Evolutionary conservation across 2,113 vertebrate genomes (phyloP), one percentile per base, ranked within the genome.

Genomic region (Irena cyanogastra): DNA sequence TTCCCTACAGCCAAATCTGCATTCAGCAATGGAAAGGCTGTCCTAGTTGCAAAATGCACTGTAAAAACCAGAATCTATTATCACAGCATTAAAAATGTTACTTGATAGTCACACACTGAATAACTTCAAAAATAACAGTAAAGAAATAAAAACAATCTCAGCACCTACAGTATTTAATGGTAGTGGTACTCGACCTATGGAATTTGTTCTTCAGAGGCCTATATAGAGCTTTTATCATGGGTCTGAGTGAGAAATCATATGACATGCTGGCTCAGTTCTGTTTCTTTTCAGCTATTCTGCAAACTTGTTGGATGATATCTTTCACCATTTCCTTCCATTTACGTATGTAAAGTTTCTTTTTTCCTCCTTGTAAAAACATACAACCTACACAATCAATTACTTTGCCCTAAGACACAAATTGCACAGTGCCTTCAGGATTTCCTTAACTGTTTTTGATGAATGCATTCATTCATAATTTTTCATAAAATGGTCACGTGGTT

Each of bases 111-210:
- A 77, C 66, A 85, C 35, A 83, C 49, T 70, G 63, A 85, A 57
- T 53, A 92, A 90, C 79, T 94, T 94, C 72, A 96, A 93, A 95
- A 90, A 72, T 13, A 94, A 76, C n/a, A 87, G 53, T 84, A 78
- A 89, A 86, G 78, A 96, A 95, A 92, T 61, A 75, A 90, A 95
- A 97, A 93, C 70, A 91, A 87, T 69, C 77, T 72, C 71, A 86
- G 76, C 69, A 96, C 90, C 88, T 90, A 93, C 23, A 89, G 42
- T 64, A 90, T 96, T 81, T 94, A 92, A 93, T 61, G 45, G 83
- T 56, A 92, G 31, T 61, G 49, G 65, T 82, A 87, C n/a, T 87
- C 45, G 31, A 94, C 69, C 90, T 92, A 89, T 50, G 37, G 90
- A 92, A 92, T 96, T 92, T 31, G 2, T 71, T 93, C 80, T 94